Conservation (phyloP, 2,113 vertebrate genomes). For the Ibidorhyncha struthersii region DNA sequence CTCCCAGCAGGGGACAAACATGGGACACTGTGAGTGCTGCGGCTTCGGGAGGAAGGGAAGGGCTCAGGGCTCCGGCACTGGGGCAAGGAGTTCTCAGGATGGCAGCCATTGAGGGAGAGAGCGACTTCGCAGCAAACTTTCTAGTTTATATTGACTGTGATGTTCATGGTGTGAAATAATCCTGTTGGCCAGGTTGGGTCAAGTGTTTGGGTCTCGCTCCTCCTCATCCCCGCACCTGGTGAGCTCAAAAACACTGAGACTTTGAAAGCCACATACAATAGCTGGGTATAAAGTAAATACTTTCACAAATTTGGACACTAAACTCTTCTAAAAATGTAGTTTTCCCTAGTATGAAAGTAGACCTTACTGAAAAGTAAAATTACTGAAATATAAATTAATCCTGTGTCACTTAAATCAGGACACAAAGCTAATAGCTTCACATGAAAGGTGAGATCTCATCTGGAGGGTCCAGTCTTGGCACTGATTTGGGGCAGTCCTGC, state of each 20-base stretch:
- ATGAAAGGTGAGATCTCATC: not conserved
- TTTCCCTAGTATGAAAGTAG: not conserved
- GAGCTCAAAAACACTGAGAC: not conserved
- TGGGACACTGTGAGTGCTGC: not conserved
- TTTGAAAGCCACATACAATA: not conserved
- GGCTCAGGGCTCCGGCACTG: not conserved
- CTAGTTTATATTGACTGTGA: not conserved
- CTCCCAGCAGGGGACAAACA: not conserved
- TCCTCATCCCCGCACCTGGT: not conserved
- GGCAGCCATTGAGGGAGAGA: not conserved
- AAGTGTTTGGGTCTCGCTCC: not conserved
- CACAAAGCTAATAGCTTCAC: not conserved
- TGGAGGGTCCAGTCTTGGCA: not conserved
- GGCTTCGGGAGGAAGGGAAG: not conserved
- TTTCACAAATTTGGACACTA: not conserved
- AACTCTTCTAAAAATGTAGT: not conserved
- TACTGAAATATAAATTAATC: not conserved
- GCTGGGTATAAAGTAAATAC: not conserved
- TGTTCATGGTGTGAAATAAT: not conserved
- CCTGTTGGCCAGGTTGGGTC: not conserved
- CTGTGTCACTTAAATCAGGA: not conserved
- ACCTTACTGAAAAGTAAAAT: not conserved
- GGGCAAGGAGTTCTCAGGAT: not conserved
- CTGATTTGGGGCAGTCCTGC: not conserved
- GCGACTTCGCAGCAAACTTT: not conserved